These are phyloP conservation scores for Clinocottus analis DNA, from an alignment of 2,113 vertebrate species.

Conservation along the genomic window DNA sequence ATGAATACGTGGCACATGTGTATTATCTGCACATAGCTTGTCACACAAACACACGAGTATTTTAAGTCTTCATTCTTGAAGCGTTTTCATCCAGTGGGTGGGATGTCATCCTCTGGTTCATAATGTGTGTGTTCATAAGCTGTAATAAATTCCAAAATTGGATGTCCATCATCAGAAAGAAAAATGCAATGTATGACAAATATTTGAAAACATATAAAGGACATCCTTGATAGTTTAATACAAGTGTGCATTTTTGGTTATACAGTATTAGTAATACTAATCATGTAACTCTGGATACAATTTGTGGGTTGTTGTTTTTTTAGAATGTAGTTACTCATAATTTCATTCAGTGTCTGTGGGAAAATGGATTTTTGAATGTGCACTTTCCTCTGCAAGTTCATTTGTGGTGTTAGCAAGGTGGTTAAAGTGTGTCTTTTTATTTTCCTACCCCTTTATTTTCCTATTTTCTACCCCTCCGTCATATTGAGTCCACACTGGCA, in stretches of 20 bases:
- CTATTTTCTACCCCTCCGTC: too few species aligned
- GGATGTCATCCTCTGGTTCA: neutral
- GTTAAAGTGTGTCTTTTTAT: conserved; percentile 32
- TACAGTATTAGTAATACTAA: neutral
- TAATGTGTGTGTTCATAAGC: neutral
- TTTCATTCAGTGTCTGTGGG: neutral
- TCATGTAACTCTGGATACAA: conserved; percentile 2
- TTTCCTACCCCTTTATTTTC: conserved; percentile 34
- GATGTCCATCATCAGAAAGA: neutral
- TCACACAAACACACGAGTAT: conserved; percentile 7
- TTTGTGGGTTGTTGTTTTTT: conserved; percentile 20
- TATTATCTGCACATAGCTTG: conserved; percentile 59
- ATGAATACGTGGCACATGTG: neutral
- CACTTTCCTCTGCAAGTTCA: conserved; percentile 28
- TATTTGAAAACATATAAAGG: neutral
- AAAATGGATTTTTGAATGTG: conserved; percentile 25
- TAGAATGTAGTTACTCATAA: conserved; percentile 20
- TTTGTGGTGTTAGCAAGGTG: conserved; percentile 41
- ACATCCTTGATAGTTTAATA: neutral
- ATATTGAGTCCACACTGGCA: conserved; percentile 69
- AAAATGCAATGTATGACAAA: neutral
- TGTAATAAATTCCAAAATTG: conserved; percentile 16
- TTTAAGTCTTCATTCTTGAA: neutral
- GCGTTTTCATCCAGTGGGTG: neutral
- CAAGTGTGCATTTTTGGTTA: neutral